Evolutionary conservation across 2,888 invertebrate species (phyloP).

Genomic region (Drosophila incognita): DNA sequence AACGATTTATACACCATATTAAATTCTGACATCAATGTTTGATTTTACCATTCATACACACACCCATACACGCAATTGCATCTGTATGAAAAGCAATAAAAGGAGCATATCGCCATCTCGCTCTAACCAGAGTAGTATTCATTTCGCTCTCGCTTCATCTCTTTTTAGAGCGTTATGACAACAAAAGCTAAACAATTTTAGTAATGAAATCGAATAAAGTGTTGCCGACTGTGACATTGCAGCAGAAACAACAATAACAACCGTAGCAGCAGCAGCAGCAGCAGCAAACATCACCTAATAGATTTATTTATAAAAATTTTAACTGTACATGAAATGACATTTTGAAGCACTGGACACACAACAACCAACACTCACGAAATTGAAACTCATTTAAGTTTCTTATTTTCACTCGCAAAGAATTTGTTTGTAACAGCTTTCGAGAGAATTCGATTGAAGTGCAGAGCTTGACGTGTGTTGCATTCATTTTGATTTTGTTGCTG

Average conservation of each 20-base stretch:
- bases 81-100: slow-evolving; percentile 50
- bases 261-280: slow-evolving; percentile 15
- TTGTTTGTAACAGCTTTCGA: slow-evolving; percentile 45
- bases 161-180: slow-evolving; percentile 41
- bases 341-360: slow-evolving; percentile 27
- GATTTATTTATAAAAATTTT: slow-evolving; percentile 68
- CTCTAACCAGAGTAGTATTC: background rate
- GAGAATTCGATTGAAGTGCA: slow-evolving; percentile 52
- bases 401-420: slow-evolving; percentile 50
- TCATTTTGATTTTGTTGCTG: slow-evolving; percentile 29
- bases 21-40: slow-evolving; percentile 82
- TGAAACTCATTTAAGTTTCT: slow-evolving; percentile 73
- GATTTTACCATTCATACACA: slow-evolving; percentile 53
- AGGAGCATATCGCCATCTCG: slow-evolving; percentile 17
- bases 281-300: slow-evolving; percentile 58
- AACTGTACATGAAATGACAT: slow-evolving; percentile 61
- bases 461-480: slow-evolving; percentile 40
- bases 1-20: slow-evolving; percentile 81
- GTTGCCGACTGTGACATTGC: slow-evolving; percentile 61
- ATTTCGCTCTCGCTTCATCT: slow-evolving; percentile 4
- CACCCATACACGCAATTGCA: slow-evolving; percentile 1
- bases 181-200: slow-evolving; percentile 54
- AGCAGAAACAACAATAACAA: slow-evolving; percentile 21
- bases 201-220: slow-evolving; percentile 74
- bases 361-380: slow-evolving; percentile 47